These are phyloP conservation scores for Nasonia longicornis DNA, from an alignment of 1,140 invertebrate species.

Conservation along the genomic window DNA sequence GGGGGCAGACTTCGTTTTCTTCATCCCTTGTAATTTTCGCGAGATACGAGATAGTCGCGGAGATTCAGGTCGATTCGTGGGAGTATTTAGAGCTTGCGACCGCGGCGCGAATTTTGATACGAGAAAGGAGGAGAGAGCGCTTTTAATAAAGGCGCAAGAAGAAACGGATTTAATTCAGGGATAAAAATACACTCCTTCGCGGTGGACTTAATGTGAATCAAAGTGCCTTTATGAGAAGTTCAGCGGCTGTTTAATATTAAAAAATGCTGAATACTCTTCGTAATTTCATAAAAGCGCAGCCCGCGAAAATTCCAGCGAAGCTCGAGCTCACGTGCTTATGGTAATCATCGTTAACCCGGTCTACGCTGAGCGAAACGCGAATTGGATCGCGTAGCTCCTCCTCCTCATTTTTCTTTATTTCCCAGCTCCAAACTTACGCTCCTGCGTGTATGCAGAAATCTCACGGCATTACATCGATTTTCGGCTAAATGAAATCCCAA, in stretches of 20 bases:
- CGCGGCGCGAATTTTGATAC: conserved; percentile 25
- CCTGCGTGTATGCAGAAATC: too few species aligned
- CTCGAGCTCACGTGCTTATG: conserved; percentile 9
- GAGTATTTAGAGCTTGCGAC: conserved; percentile 46
- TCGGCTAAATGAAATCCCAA: too few species aligned
- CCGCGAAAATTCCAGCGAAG: background rate
- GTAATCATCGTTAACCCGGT: conserved; percentile 25
- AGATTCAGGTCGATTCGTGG: conserved; percentile 49
- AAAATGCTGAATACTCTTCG: background rate
- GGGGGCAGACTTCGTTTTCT: too few species aligned
- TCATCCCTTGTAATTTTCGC: too few species aligned
- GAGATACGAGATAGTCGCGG: background rate
- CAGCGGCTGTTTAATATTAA: background rate
- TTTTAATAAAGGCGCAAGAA: conserved; percentile 21
- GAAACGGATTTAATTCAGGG: too few species aligned
- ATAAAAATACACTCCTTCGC: too few species aligned
- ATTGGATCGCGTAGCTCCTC: conserved; percentile 8
- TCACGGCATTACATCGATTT: too few species aligned
- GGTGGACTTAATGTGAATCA: background rate
- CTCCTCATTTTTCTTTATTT: background rate
- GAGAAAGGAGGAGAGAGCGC: background rate
- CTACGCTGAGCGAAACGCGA: background rate
- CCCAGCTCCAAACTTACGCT: too few species aligned
- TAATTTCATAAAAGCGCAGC: background rate
- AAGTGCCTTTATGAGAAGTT: background rate